A percentile compares a stretch with the other conserved stretches of the same genome.
These are phyloP conservation scores for Tribolium madens DNA, from an alignment of 1,140 invertebrate species.

Conservation along the genomic window DNA sequence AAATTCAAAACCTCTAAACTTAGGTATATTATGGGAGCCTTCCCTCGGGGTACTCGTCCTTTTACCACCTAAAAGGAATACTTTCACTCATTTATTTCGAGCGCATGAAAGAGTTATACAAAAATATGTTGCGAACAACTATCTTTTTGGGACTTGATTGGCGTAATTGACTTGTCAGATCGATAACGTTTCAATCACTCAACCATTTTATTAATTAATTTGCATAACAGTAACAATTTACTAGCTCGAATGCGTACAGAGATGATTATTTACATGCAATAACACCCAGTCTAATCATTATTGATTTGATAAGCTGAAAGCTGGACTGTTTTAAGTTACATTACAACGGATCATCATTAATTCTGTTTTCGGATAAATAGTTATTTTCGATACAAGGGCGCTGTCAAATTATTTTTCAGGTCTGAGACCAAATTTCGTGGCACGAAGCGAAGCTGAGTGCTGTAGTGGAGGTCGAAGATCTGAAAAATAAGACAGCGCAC, in stretches of 20 bases:
- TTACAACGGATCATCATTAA: too few species aligned
- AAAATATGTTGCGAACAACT: neutral
- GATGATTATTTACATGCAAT: neutral
- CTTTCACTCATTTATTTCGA: neutral
- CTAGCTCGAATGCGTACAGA: neutral
- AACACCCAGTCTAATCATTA: neutral
- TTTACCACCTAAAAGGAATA: constrained; percentile 22
- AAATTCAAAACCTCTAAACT: constrained; percentile 29
- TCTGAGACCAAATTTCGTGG: too few species aligned
- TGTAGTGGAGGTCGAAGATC: too few species aligned
- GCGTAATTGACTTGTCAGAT: neutral
- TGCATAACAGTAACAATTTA: neutral
- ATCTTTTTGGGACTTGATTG: neutral
- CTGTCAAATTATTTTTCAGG: too few species aligned
- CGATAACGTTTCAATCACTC: neutral
- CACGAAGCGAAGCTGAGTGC: too few species aligned
- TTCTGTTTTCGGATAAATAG: too few species aligned
- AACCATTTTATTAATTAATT: neutral
- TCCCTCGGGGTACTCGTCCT: neutral
- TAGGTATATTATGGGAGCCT: constrained; percentile 5
- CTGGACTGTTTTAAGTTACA: neutral
- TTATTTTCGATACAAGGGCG: too few species aligned
- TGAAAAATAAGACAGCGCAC: too few species aligned
- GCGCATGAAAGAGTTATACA: neutral
- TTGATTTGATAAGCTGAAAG: neutral